A percentile compares a stretch with the other conserved stretches of the same genome.
These are phyloP conservation scores for Drosophila tani DNA, from an alignment of 1,140 invertebrate genomes.

Conservation along the genomic window DNA sequence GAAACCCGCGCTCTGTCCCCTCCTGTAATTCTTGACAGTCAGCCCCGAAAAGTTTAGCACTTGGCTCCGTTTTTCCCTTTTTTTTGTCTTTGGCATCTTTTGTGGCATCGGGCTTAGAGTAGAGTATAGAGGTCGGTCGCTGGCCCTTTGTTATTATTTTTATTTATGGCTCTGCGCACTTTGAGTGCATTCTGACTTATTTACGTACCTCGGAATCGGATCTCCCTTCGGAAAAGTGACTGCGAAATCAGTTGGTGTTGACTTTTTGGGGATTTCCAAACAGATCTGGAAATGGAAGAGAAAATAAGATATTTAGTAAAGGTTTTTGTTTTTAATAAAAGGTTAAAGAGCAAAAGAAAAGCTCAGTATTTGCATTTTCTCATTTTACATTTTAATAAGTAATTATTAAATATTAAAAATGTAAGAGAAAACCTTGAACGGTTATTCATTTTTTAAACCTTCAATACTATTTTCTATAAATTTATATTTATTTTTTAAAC, in stretches of 20 bases:
- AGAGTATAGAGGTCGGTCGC: constrained; percentile 23
- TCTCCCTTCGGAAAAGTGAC: neutral
- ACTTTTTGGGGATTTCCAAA: neutral
- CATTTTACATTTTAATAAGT: no score
- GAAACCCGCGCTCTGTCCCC: constrained; percentile 5
- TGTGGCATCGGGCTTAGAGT: constrained; percentile 34
- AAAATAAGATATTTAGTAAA: neutral
- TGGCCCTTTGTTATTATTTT: constrained; percentile 52
- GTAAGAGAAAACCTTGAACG: no score
- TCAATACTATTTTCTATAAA: no score
- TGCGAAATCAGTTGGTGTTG: neutral
- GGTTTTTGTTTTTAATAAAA: neutral
- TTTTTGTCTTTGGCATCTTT: constrained; percentile 33
- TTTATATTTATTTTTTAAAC: neutral
- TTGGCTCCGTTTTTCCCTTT: constrained; percentile 38
- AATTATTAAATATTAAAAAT: no score
- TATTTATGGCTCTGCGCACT: constrained; percentile 64
- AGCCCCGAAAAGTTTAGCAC: constrained; percentile 68
- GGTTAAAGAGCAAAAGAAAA: no score
- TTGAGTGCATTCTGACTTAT: constrained; percentile 62
- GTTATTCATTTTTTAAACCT: no score
- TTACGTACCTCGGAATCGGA: constrained; percentile 61
- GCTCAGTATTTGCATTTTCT: no score
- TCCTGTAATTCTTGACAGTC: constrained; percentile 40
- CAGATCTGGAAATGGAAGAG: constrained; percentile 24